Percentiles rank a stretch among this genome's conserved stretches.
These are phyloP conservation scores for Erythrolamprus reginae DNA, from an alignment of 2,113 vertebrate species.

Conservation along the genomic window DNA sequence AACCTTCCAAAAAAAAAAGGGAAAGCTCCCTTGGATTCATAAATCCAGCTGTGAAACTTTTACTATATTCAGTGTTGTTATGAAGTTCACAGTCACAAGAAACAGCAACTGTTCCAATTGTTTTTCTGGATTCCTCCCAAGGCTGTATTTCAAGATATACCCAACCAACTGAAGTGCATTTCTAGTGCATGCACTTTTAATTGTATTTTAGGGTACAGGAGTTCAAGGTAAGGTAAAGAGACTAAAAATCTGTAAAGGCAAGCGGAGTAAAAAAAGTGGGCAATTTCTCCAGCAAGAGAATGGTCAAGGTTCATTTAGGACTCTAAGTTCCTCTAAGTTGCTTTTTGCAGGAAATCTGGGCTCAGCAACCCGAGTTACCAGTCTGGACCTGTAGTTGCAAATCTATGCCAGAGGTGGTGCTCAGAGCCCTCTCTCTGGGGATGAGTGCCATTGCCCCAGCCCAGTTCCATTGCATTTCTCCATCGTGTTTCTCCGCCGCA, in stretches of 20 bases:
- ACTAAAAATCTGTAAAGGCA: constrained; percentile 27
- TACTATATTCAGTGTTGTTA: background rate
- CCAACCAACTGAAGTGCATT: background rate
- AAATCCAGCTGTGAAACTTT: background rate
- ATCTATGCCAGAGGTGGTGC: no score
- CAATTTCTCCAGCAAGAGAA: constrained; percentile 8
- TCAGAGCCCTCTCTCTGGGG: no score
- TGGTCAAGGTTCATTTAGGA: constrained; percentile 21
- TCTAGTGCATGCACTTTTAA: background rate
- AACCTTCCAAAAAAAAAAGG: background rate
- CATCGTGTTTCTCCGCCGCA: no score
- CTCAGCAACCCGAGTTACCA: constrained; percentile 40
- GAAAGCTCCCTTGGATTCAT: background rate
- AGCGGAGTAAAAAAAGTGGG: background rate
- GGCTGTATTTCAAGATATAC: background rate
- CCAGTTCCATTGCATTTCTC: no score
- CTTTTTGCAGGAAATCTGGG: constrained; percentile 30
- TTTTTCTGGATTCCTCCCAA: background rate
- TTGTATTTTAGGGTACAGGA: constrained; percentile 12
- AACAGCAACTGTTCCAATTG: background rate
- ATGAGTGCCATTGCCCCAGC: no score
- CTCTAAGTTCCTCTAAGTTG: constrained; percentile 30
- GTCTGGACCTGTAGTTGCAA: no score
- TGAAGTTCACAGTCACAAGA: background rate
- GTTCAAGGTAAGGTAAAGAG: constrained; percentile 36